A percentile compares a stretch with the other conserved stretches of the same genome.
Evolutionary conservation across 2,113 vertebrate genomes (phyloP).

Genomic region (Hemiscyllium ocellatum): DNA sequence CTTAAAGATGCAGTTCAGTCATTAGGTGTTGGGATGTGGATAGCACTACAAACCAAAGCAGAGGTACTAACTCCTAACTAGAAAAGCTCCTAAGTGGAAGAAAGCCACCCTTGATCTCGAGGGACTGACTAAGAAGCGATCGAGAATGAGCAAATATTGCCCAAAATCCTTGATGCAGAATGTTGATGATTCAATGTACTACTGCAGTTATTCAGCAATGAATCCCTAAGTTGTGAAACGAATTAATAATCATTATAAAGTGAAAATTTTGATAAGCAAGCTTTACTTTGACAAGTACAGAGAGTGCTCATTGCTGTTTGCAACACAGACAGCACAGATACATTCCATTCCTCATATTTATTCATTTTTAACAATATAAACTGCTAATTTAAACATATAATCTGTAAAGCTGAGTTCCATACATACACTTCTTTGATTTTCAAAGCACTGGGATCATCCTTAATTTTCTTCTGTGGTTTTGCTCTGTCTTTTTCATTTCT

Average conservation of each 20-base stretch:
- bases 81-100: background rate
- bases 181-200: background rate
- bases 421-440: conserved; percentile 87
- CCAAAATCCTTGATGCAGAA: background rate
- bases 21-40: background rate
- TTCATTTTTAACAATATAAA: background rate
- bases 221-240: background rate
- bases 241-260: background rate
- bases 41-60: background rate
- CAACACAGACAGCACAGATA: background rate
- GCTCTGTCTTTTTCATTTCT: conserved; percentile 80
- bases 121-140: background rate
- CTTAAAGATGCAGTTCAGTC: background rate
- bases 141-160: background rate
- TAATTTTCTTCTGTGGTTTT: conserved; percentile 71
- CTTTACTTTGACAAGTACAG: background rate
- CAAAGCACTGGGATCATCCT: conserved; percentile 75
- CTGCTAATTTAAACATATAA: background rate
- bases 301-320: background rate
- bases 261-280: background rate
- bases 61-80: background rate
- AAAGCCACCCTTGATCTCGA: too few relatives aligned
- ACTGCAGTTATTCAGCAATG: background rate
- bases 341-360: background rate
- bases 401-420: background rate